Evolutionary conservation across 2,888 invertebrate species (phyloP), one percentile per base, ranked within the genome.

Genomic region (Cryptus armator): DNA sequence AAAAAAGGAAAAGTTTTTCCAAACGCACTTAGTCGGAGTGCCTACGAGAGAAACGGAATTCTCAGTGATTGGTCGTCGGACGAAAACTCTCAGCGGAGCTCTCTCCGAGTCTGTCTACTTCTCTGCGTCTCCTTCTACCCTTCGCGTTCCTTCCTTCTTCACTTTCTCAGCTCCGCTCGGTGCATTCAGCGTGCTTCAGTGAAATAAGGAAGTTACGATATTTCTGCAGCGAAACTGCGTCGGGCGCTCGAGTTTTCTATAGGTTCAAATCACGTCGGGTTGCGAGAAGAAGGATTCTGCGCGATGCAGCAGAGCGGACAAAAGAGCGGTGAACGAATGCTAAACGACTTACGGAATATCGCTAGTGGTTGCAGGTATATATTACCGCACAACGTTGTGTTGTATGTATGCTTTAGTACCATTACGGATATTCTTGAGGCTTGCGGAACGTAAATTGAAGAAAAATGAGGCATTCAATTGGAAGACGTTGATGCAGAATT

Each of bases 321-420:
- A 76, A 83, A 80, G 80, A 64, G 37, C 74, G 46, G 56, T 59
- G 70, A 80, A 66, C 66, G 75, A 83, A 76, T 80, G 75, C 48
- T 68, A 67, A 76, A 76, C 80, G 79, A 70, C 76, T 84, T 79
- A 62, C 62, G 56, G 46, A 70, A 80, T 76, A 62, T 72, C 70
- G 66, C 16, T 37, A 67, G 29, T 64, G 67, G 64, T 75, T 12
- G 24, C 24, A 19, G 56, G 56, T 56, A 56, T 37, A 37, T 37
- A 37, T 37, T 37, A 37, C 9, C 37, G 6, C 9, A 5, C 37
- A 7, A 7, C 37, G 37, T 37, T 37, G 37, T 37, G 37, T 37
- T 37, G 37, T 37, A 9, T 9, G 9, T 56, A 43, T 12, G 32
- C 12, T 2, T 71, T 4, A 16, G 9, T 24, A 48, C n/a, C 5